Percentiles rank a stretch among this genome's conserved stretches.
Evolutionary conservation across 2,113 vertebrate species (phyloP).

Genomic region (Pelecanus crispus): DNA sequence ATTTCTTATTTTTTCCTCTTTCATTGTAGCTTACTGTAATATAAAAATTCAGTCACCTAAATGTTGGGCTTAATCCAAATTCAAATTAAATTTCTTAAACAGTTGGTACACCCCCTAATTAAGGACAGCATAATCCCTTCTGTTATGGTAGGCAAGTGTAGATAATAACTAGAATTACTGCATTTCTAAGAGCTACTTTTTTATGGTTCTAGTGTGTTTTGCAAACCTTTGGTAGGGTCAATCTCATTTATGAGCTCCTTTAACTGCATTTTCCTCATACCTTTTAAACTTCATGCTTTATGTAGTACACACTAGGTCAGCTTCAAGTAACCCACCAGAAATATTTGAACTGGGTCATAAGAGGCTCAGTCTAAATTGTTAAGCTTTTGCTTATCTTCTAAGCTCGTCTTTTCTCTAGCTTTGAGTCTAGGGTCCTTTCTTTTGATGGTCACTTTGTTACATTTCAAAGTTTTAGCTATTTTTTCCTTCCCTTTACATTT

Average conservation of each 20-base stretch:
- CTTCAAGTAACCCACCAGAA: conserved; percentile 32
- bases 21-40: neutral
- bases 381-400: conserved; percentile 20
- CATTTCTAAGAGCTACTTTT: conserved; percentile 47
- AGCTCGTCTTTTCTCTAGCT: neutral
- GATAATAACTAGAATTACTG: conserved; percentile 48
- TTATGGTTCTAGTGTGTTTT: conserved; percentile 55
- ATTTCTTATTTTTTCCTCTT: conserved; percentile 46
- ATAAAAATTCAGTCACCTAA: conserved; percentile 37
- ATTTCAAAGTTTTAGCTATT: neutral
- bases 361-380: conserved; percentile 39
- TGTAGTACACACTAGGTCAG: conserved; percentile 32
- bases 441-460: neutral
- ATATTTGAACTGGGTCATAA: conserved; percentile 57
- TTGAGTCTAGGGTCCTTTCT: neutral
- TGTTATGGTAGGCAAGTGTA: neutral
- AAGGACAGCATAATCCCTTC: conserved; percentile 13
- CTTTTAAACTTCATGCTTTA: conserved; percentile 47
- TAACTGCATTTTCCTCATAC: conserved; percentile 67
- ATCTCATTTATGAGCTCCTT: conserved; percentile 67
- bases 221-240: conserved; percentile 61
- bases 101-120: conserved; percentile 42
- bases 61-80: conserved; percentile 38
- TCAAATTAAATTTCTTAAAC: conserved; percentile 60
- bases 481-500: neutral